Base-by-base conservation (phyloP, 1,140 invertebrate genomes). In the Wiebesia pumilae region DNA sequence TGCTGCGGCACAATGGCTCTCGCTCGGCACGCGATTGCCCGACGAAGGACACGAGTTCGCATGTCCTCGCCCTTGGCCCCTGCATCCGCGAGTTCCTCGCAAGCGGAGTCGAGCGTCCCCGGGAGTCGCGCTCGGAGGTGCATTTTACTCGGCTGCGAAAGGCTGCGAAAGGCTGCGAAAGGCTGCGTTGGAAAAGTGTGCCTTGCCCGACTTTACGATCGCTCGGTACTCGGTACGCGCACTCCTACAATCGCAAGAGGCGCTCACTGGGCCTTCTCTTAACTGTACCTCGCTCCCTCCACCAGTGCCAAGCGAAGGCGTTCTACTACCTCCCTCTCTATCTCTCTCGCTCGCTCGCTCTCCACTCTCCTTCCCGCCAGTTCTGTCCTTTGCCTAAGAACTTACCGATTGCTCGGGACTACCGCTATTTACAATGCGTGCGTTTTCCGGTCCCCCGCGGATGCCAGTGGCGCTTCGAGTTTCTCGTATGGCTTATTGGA, bases 281-380 rank as follows among this genome's bases (percentile, higher is more conserved):
- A 91, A 91, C 90, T 91, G 90, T 91, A 91, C 88, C 87, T 85
- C 35, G 54, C 86, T 87, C 88, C 90, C 87, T 87, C 89, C 82
- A 77, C 69, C n/a, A 27, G 33, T 12, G n/a, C 0, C 75, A 3
- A 3, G n/a, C 77, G 7, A 24, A 78, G 77, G n/a, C 77, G 35
- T 85, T 54, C 43, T 33, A 27, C n/a, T 69, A 3, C 69, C 3
- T 67, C 6, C n/a, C 1, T 67, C 24, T 38, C 27, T 51, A 43
- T 85, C 84, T 51, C 71, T 84, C 83, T 38, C 83, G 19, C 40
- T 16, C 35, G 38, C 54, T 81, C 40, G 14, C n/a, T 69, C 24
- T 82, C 65, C 35, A 30, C 54, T 81, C 40, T 21, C n/a, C 47
- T 27, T 82, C 65, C 27, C 54, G 14, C 10, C 51, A 9, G 9